Evolutionary conservation across 2,113 vertebrate genomes (phyloP).

Genomic region (Sander vitreus): DNA sequence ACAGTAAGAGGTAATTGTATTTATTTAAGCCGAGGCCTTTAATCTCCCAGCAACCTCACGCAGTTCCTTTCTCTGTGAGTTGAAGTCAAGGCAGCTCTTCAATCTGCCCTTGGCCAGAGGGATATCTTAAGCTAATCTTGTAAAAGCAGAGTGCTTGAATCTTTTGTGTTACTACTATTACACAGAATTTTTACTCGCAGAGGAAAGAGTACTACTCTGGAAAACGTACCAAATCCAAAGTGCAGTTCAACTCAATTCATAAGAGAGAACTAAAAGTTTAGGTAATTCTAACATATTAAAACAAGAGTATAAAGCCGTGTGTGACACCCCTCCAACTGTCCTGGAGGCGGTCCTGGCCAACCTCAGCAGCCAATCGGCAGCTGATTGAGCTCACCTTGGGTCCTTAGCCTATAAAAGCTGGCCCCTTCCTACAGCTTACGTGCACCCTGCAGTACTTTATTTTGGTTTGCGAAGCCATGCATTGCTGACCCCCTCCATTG

Average conservation of each 20-base stretch:
- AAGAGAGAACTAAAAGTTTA: background rate
- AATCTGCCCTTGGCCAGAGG: slow-evolving; percentile 35
- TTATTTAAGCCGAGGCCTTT: slow-evolving; percentile 53
- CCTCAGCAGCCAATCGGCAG: background rate
- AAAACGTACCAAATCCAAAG: background rate
- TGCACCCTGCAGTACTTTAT: background rate
- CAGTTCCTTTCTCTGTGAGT: slow-evolving; percentile 19
- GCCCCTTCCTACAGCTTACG: background rate
- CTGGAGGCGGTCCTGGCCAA: background rate
- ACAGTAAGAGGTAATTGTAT: slow-evolving; percentile 39
- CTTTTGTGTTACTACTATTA: background rate
- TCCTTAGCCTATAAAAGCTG: background rate
- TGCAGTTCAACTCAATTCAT: background rate
- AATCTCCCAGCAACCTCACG: slow-evolving; percentile 60
- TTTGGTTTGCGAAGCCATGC: background rate
- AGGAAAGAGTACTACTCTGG: background rate
- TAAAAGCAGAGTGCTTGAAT: background rate
- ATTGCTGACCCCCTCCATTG: background rate
- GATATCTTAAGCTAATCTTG: slow-evolving; percentile 27
- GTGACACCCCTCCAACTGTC: background rate
- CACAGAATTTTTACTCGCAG: background rate
- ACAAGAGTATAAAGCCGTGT: background rate
- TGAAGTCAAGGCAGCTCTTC: slow-evolving; percentile 10
- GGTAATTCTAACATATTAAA: background rate
- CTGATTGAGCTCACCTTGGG: background rate